phyloP scores from a whole-genome alignment of 1,140 invertebrate genomes.

The Eulimnadia texana region DNA sequence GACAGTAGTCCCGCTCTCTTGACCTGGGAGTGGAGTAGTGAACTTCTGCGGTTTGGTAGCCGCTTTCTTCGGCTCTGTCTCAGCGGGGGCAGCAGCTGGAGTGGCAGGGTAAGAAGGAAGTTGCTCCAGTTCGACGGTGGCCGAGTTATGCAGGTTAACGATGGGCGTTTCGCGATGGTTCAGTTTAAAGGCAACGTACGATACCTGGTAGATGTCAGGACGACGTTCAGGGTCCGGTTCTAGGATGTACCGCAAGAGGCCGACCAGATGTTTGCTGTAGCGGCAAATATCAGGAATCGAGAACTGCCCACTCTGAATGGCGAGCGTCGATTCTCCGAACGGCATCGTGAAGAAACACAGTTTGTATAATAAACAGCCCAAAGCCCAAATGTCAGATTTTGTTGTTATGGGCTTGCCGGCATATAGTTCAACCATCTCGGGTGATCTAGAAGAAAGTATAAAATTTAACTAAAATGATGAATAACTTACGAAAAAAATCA shows the following conservation, averaged over 20 bases:
- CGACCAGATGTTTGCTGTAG: slow-evolving; percentile 41
- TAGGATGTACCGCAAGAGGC: slow-evolving; percentile 54
- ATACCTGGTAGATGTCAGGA: slow-evolving; percentile 82
- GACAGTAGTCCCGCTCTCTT: slow-evolving; percentile 60
- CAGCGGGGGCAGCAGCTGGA: slow-evolving; percentile 12
- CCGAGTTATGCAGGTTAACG: slow-evolving; percentile 60
- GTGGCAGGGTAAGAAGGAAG: too few species aligned
- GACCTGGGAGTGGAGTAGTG: slow-evolving; percentile 26
- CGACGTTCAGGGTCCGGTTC: slow-evolving; percentile 64
- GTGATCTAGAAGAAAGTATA: slow-evolving; percentile 34
- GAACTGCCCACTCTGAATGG: slow-evolving; percentile 83
- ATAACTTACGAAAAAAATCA: too few species aligned
- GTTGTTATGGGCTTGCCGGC: slow-evolving; percentile 73
- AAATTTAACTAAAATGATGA: too few species aligned
- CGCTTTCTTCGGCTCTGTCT: slow-evolving; percentile 8
- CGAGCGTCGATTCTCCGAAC: slow-evolving; percentile 83
- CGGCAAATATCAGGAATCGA: slow-evolving; percentile 68
- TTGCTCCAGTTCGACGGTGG: slow-evolving; percentile 45
- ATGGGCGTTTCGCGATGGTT: slow-evolving; percentile 59
- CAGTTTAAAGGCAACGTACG: slow-evolving; percentile 58
- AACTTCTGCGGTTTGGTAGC: background rate
- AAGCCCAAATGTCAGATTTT: slow-evolving; percentile 83
- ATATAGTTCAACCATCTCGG: slow-evolving; percentile 94
- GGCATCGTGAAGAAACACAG: slow-evolving; percentile 83
- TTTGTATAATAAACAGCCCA: slow-evolving; percentile 82